These are phyloP conservation scores for Gobiocypris rarus DNA, from an alignment of 2,113 vertebrate genomes.

Conservation along the genomic window DNA sequence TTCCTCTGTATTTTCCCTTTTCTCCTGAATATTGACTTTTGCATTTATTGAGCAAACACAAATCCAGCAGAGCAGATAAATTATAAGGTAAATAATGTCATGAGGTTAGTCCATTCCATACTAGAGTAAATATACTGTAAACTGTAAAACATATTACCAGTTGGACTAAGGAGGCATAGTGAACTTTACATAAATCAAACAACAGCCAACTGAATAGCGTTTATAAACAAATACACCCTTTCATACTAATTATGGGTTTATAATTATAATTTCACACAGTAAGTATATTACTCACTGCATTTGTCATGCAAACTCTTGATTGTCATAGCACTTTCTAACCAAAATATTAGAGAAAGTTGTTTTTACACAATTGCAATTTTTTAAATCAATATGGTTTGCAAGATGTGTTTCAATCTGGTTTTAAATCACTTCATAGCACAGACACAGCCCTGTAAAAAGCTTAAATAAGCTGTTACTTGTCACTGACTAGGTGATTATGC, in stretches of 20 bases:
- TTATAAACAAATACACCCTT: not conserved
- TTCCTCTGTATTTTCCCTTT: not conserved
- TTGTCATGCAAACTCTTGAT: too few relatives aligned
- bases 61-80: not conserved
- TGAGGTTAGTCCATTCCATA: not conserved
- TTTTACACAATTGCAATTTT: too few relatives aligned
- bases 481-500: too few relatives aligned
- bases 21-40: conserved; percentile 10
- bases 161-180: not conserved
- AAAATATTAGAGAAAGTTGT: too few relatives aligned
- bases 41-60: conserved; percentile 3
- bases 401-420: too few relatives aligned
- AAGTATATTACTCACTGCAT: not conserved
- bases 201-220: not conserved
- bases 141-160: not conserved
- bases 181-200: not conserved
- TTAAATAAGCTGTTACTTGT: too few relatives aligned
- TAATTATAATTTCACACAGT: not conserved
- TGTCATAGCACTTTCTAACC: too few relatives aligned
- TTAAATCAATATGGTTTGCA: too few relatives aligned
- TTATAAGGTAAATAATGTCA: not conserved
- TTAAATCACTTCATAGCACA: too few relatives aligned
- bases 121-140: not conserved
- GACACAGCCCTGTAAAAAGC: too few relatives aligned
- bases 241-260: not conserved